Evolutionary conservation across 2,797 vertebrate genomes (phyloP).

Genomic region (Sebastes elongatus): DNA sequence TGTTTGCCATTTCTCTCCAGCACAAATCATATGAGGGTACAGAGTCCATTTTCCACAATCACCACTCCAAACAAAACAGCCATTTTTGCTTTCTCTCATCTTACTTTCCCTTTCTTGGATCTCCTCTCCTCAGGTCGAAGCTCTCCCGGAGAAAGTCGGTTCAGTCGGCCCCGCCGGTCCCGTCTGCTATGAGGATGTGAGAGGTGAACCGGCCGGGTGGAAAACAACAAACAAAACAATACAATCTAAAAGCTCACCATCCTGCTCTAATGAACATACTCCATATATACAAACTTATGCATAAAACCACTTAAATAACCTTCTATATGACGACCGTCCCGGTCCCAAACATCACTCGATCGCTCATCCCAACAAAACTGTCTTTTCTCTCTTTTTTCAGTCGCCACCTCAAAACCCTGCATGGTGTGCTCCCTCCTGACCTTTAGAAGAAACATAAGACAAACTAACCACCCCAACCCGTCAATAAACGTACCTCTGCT

Average conservation of each 20-base stretch:
- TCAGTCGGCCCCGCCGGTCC: slow-evolving; percentile 88
- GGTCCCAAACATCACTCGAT: slow-evolving; percentile 25
- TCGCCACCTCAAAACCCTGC: slow-evolving; percentile 58
- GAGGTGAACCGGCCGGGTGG: slow-evolving; percentile 40
- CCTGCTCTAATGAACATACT: slow-evolving; percentile 59
- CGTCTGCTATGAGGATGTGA: slow-evolving; percentile 94
- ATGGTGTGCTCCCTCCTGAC: slow-evolving; percentile 66
- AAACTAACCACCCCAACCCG: slow-evolving; percentile 45
- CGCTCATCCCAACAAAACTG: slow-evolving; percentile 31
- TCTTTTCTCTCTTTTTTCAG: slow-evolving; percentile 46
- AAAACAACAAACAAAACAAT: slow-evolving; percentile 49
- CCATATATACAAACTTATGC: slow-evolving; percentile 59
- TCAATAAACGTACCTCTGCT: slow-evolving; percentile 50
- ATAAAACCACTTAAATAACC: slow-evolving; percentile 61
- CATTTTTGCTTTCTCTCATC: neutral
- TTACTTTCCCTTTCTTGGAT: neutral
- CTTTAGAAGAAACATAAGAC: slow-evolving; percentile 54
- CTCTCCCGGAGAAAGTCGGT: slow-evolving; percentile 94
- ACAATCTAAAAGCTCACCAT: slow-evolving; percentile 65
- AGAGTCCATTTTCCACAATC: too few species aligned
- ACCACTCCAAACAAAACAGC: rapidly evolving
- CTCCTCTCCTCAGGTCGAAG: slow-evolving; percentile 87
- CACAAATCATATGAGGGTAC: too few species aligned
- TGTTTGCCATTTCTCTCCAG: too few species aligned
- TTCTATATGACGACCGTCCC: slow-evolving; percentile 42